These are phyloP conservation scores for Pogoniulus pusillus DNA, from an alignment of 2,797 vertebrate genomes.

Conservation along the genomic window DNA sequence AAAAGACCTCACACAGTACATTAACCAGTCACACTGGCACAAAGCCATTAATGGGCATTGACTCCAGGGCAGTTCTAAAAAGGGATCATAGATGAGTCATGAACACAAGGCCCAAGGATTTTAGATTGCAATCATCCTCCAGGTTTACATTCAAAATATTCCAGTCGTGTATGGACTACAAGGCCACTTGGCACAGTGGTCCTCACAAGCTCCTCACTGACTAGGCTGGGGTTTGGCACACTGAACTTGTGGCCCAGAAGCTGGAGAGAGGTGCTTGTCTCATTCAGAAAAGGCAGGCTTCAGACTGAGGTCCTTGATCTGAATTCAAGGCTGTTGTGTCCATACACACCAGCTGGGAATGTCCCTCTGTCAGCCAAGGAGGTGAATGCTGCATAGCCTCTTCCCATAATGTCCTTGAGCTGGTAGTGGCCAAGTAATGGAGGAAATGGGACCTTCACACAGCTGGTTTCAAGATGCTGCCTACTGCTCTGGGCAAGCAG, in stretches of 20 bases:
- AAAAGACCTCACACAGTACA: background rate
- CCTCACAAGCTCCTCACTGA: background rate
- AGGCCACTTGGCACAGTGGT: background rate
- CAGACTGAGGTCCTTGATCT: background rate
- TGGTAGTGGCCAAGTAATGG: background rate
- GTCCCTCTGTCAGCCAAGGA: background rate
- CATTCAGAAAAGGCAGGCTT: background rate
- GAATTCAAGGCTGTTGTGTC: background rate
- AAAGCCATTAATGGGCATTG: background rate
- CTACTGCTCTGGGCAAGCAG: background rate
- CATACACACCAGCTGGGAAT: background rate
- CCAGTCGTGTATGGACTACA: background rate
- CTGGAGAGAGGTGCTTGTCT: background rate
- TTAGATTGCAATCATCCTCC: background rate
- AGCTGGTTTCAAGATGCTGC: background rate
- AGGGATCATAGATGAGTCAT: background rate
- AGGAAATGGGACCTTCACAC: background rate
- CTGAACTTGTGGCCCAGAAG: background rate
- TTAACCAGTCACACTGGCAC: background rate
- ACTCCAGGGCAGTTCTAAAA: background rate
- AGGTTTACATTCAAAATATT: background rate
- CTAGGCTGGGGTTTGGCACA: background rate
- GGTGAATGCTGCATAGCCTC: background rate
- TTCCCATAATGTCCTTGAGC: background rate
- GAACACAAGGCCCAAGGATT: background rate